Percentiles rank a stretch among this genome's conserved stretches.
phyloP scores from a whole-genome alignment of 2,113 vertebrate species.

The Motacilla tschutschensis region DNA sequence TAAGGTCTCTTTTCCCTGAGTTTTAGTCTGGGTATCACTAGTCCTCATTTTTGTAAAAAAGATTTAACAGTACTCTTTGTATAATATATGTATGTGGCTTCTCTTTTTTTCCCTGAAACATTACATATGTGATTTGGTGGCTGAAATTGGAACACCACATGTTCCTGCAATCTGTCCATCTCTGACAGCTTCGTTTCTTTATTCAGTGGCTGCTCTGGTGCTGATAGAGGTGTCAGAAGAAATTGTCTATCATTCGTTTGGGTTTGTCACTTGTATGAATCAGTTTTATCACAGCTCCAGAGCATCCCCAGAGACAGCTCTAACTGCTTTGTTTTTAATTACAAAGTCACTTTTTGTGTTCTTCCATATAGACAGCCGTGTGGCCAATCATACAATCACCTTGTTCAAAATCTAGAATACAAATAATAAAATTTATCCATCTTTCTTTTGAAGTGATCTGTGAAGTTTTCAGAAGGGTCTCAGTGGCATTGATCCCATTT shows the following conservation, averaged over 20 bases:
- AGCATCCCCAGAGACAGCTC: constrained; percentile 7
- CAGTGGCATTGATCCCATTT: constrained; percentile 3
- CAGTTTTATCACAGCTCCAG: constrained; percentile 30
- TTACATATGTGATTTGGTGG: constrained; percentile 8
- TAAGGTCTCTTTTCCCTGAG: not conserved
- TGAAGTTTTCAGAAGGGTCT: not conserved
- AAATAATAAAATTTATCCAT: not conserved
- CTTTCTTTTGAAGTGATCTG: not conserved
- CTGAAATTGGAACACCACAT: constrained; percentile 4
- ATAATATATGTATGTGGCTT: not conserved
- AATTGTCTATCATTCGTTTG: not conserved
- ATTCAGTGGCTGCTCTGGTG: constrained; percentile 28
- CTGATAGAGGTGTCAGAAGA: constrained; percentile 38
- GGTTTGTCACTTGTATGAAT: constrained; percentile 27
- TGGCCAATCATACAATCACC: constrained; percentile 13
- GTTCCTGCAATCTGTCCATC: constrained; percentile 19
- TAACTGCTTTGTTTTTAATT: constrained; percentile 29
- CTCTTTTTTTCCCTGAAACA: not conserved
- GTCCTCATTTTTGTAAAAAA: not conserved
- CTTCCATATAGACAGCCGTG: not conserved
- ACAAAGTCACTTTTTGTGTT: not conserved
- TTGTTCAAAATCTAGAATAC: constrained; percentile 17
- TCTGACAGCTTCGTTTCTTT: not conserved
- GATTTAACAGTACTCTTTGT: not conserved
- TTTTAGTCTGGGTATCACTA: not conserved